A percentile compares a stretch with the other conserved stretches of the same genome.
Evolutionary conservation across 2,113 vertebrate species (phyloP).

Genomic region (Petrocephalus microphthalmus): DNA sequence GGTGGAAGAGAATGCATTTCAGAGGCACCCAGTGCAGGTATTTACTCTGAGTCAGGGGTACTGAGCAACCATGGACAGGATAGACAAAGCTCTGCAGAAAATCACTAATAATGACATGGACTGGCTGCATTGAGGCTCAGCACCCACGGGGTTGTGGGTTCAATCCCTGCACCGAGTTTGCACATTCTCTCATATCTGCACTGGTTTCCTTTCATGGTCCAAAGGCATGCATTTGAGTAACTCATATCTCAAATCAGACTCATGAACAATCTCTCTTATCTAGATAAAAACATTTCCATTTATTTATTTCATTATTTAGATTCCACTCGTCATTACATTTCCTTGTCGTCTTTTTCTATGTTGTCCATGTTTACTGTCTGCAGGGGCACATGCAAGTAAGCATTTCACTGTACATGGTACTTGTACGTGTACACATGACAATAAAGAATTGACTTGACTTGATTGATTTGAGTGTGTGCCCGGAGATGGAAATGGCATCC

Average conservation of each 20-base stretch:
- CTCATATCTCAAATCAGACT: neutral
- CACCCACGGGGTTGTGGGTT: neutral
- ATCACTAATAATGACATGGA: neutral
- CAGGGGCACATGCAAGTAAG: too few relatives aligned
- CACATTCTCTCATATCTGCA: neutral
- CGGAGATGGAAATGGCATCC: too few relatives aligned
- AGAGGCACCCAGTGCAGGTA: constrained; percentile 38
- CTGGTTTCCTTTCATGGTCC: neutral
- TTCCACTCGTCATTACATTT: too few relatives aligned
- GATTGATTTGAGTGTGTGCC: too few relatives aligned
- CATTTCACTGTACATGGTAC: too few relatives aligned
- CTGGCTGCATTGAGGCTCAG: neutral
- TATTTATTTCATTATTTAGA: too few relatives aligned
- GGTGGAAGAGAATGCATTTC: constrained; percentile 55
- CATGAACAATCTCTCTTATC: too few relatives aligned
- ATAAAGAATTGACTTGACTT: too few relatives aligned
- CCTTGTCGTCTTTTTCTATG: too few relatives aligned
- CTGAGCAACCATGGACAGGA: constrained; percentile 16
- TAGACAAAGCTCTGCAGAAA: neutral
- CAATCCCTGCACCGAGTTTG: neutral
- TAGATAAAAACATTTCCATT: too few relatives aligned
- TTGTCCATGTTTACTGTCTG: too few relatives aligned
- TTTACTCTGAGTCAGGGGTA: constrained; percentile 29
- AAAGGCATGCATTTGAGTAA: neutral
- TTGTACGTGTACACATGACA: too few relatives aligned